These are phyloP conservation scores for Gari tellinella DNA, from an alignment of 2,888 invertebrate genomes.

Conservation along the genomic window DNA sequence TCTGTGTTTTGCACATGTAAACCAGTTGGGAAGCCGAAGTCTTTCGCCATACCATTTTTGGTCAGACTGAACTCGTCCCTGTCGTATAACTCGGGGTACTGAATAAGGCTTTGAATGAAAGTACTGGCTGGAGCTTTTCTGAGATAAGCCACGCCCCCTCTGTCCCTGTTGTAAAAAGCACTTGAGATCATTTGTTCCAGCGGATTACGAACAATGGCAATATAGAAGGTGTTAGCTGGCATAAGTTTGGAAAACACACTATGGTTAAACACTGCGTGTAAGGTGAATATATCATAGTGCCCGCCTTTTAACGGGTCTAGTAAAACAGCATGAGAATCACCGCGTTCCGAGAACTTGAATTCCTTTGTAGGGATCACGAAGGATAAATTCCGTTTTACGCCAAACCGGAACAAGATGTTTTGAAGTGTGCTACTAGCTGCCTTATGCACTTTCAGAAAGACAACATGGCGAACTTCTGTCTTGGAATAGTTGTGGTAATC, in stretches of 20 bases:
- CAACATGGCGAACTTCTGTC: constrained; percentile 62
- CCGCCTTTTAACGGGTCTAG: constrained; percentile 29
- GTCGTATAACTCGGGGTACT: constrained; percentile 53
- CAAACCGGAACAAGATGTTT: constrained; percentile 69
- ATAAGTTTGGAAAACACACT: constrained; percentile 23
- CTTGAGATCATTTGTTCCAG: constrained; percentile 48
- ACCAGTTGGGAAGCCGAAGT: constrained; percentile 54
- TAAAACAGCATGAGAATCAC: constrained; percentile 10
- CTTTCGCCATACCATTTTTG: constrained; percentile 49
- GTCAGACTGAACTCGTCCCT: constrained; percentile 48
- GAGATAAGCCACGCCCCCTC: constrained; percentile 44
- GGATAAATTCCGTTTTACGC: constrained; percentile 51
- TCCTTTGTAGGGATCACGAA: constrained; percentile 57
- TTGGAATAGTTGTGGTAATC: not conserved
- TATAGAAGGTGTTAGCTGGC: constrained; percentile 35
- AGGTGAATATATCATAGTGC: constrained; percentile 41
- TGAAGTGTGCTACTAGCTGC: constrained; percentile 68
- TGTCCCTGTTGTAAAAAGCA: constrained; percentile 51
- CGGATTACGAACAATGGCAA: constrained; percentile 52
- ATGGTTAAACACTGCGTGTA: constrained; percentile 53
- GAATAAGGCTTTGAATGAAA: constrained; percentile 46
- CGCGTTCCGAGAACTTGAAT: constrained; percentile 30
- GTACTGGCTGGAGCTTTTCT: constrained; percentile 34
- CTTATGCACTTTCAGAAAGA: constrained; percentile 70
- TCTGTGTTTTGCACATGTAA: constrained; percentile 31